Evolutionary conservation across 2,113 vertebrate genomes (phyloP).

Genomic region (Etia nguti): DNA sequence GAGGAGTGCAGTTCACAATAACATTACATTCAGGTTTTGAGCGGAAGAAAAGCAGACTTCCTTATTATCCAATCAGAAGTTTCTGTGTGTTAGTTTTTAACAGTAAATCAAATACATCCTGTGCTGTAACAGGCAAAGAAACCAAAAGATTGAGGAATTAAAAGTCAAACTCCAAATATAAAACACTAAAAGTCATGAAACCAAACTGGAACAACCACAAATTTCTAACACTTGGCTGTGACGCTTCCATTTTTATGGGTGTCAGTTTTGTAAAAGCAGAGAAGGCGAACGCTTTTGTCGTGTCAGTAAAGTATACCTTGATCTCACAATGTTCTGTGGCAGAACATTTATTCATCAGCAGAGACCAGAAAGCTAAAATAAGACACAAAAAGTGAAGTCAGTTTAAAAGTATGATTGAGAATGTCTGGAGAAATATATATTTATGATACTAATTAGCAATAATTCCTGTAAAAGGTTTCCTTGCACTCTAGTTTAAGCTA

Average conservation of each 20-base stretch:
- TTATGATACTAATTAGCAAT: neutral
- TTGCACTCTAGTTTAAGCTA: neutral
- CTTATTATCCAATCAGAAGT: neutral
- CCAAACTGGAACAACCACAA: neutral
- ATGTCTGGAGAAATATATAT: neutral
- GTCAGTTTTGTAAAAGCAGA: neutral
- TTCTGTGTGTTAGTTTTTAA: neutral
- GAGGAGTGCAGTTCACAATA: neutral
- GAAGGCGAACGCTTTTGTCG: accelerated
- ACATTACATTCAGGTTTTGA: neutral
- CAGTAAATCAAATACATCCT: accelerated
- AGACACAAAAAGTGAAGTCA: neutral
- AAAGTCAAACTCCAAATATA: neutral
- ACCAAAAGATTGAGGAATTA: accelerated
- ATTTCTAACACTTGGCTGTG: neutral
- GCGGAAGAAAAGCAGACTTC: neutral
- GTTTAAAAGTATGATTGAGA: neutral
- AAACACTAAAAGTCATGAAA: neutral
- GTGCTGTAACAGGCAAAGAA: accelerated
- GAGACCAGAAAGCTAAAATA: neutral
- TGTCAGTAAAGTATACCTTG: neutral
- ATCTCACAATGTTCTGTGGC: neutral
- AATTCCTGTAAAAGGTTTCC: neutral
- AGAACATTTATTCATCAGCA: neutral
- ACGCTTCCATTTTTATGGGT: neutral